Conservation (phyloP, 2,888 invertebrate species). For the Pedicia rivosa region DNA sequence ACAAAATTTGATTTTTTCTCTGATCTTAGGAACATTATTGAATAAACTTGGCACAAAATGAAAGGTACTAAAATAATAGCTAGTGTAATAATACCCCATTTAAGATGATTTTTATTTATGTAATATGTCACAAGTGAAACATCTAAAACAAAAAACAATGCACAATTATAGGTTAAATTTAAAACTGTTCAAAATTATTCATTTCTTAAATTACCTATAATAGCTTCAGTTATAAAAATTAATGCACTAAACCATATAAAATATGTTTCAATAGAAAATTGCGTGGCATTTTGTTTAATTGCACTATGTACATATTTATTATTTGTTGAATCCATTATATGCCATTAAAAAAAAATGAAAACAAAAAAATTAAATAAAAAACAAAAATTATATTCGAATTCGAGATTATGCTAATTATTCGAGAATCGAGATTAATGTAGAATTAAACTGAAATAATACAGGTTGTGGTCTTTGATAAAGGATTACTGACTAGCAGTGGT, state of each 20-base stretch:
- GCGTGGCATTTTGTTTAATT: neutral
- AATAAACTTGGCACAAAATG: constrained; percentile 13
- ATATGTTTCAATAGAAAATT: constrained; percentile 13
- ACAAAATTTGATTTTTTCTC: constrained; percentile 10
- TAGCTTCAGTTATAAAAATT: constrained; percentile 13
- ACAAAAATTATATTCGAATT: no score
- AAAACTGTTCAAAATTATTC: neutral
- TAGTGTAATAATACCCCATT: constrained; percentile 12
- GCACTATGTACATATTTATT: no score
- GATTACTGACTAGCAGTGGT: no score
- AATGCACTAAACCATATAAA: constrained; percentile 15
- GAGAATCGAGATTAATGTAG: no score
- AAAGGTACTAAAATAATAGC: constrained; percentile 12
- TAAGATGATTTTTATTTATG: constrained; percentile 11
- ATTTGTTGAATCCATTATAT: no score
- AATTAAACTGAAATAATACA: no score
- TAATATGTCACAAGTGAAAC: constrained; percentile 12
- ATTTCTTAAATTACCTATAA: constrained; percentile 10
- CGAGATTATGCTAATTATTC: no score
- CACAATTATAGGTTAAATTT: no score
- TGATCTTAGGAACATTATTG: constrained; percentile 11
- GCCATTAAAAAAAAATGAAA: no score
- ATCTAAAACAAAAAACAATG: constrained; percentile 10
- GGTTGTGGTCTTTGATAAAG: no score
- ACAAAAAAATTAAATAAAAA: no score